Conservation (phyloP, 30 jellyfish, hydroid and myxozoan genomes). For the Catostylus mosaicus region DNA sequence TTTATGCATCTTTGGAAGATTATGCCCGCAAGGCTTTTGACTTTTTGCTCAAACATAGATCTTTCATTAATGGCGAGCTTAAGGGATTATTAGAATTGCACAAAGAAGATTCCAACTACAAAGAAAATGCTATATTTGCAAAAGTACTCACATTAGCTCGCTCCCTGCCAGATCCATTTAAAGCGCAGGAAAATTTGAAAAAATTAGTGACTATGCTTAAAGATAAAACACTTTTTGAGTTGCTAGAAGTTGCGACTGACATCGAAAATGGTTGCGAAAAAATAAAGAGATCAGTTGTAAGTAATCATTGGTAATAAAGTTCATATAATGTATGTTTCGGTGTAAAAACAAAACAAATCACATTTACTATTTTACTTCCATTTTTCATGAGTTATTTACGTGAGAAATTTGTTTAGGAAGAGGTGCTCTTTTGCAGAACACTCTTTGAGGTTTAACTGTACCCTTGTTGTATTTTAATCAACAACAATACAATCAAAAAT, state of each 20-base stretch:
- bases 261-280: slow-evolving; percentile 67
- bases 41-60: slow-evolving; percentile 43
- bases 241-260: slow-evolving; percentile 57
- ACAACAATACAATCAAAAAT: too few relatives aligned
- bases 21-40: slow-evolving; percentile 68
- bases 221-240: slow-evolving; percentile 62
- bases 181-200: slow-evolving; percentile 92
- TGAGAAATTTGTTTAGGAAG: too few relatives aligned
- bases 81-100: slow-evolving; percentile 34
- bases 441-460: too few relatives aligned
- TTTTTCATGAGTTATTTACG: too few relatives aligned
- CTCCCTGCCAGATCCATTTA: slow-evolving; percentile 84
- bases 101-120: slow-evolving; percentile 32
- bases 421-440: too few relatives aligned
- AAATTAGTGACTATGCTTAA: slow-evolving; percentile 59
- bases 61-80: slow-evolving; percentile 55
- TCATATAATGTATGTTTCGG: too few relatives aligned
- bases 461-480: too few relatives aligned
- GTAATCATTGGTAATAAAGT: too few relatives aligned
- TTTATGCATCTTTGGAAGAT: slow-evolving; percentile 77
- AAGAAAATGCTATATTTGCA: slow-evolving; percentile 29
- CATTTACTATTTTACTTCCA: too few relatives aligned
- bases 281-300: slow-evolving; percentile 74
- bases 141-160: slow-evolving; percentile 48
- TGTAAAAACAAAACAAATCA: too few relatives aligned